These are phyloP conservation scores for Mya arenaria DNA, from an alignment of 1,140 invertebrate species.

Conservation along the genomic window DNA sequence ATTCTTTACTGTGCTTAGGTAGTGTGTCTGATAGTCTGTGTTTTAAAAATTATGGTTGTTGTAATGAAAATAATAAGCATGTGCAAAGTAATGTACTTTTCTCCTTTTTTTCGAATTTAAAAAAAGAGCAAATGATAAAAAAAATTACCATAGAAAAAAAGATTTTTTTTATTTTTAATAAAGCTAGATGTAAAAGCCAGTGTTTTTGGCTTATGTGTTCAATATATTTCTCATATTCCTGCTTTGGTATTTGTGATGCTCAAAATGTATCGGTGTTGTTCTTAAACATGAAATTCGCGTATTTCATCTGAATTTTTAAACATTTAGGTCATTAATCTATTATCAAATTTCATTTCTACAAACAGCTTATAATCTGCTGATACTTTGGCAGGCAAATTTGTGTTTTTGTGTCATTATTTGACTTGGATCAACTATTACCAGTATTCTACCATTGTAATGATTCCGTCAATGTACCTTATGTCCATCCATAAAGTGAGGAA, in stretches of 20 bases:
- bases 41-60: not conserved
- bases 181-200: not conserved
- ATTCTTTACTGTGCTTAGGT: too few relatives aligned
- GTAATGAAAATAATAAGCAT: not conserved
- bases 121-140: not conserved
- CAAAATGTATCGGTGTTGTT: not conserved
- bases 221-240: not conserved
- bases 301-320: not conserved
- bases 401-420: not conserved
- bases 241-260: not conserved
- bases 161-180: not conserved
- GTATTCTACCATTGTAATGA: too few relatives aligned
- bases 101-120: conserved; percentile 1
- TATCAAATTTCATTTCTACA: not conserved
- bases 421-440: too few relatives aligned
- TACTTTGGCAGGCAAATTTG: not conserved
- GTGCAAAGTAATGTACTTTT: not conserved
- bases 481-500: too few relatives aligned
- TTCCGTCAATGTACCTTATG: too few relatives aligned
- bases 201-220: not conserved
- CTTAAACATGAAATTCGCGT: not conserved
- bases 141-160: not conserved
- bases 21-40: too few relatives aligned
- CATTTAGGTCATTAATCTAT: not conserved
- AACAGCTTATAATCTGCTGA: not conserved